Evolutionary conservation across 2,113 vertebrate species (phyloP), one percentile per base, ranked within the genome.

Genomic region (Pelecanus crispus): DNA sequence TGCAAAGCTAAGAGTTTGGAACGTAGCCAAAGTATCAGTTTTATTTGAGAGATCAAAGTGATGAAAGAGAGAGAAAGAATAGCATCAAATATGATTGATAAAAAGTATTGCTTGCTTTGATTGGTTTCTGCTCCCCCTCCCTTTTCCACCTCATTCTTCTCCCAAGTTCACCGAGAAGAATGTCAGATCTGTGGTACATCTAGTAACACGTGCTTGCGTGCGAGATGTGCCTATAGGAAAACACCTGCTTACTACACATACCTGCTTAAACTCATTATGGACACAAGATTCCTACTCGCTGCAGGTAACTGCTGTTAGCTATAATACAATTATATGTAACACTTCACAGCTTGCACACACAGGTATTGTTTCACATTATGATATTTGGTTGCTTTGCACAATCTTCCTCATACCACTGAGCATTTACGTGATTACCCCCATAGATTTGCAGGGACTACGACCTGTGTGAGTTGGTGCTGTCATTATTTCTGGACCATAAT

Each of bases 21-120:
- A 97, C 92, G 72, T 53, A 29, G 96, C 97, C 97, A 97, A 96
- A 96, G 96, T 97, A 97, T 97, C 97, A 95, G 96, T 96, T 97
- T 97, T 97, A 97, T 97, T 95, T 91, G 96, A 95, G 93, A 97
- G 96, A 97, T 97, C 97, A 97, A 97, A 97, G 97, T 90, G 93
- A 92, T 96, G 96, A 97, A 96, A 96, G 93, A 92, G 80, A 91
- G 67, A 85, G 96, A 94, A 95, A 97, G 96, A 97, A 97, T 92
- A 95, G 88, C 94, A 97, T 97, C 95, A 93, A 97, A 97, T 97
- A 97, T 97, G 97, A 97, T 97, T 97, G 97, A 97, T 97, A 97
- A 97, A 97, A 97, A 95, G 90, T 97, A 97, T 95, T 97, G 95
- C 92, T 96, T 94, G 95, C 93, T 96, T 97, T 96, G 90, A 89